phyloP scores from a whole-genome alignment of 2,888 invertebrate species.

The Cheilosia urbana region DNA sequence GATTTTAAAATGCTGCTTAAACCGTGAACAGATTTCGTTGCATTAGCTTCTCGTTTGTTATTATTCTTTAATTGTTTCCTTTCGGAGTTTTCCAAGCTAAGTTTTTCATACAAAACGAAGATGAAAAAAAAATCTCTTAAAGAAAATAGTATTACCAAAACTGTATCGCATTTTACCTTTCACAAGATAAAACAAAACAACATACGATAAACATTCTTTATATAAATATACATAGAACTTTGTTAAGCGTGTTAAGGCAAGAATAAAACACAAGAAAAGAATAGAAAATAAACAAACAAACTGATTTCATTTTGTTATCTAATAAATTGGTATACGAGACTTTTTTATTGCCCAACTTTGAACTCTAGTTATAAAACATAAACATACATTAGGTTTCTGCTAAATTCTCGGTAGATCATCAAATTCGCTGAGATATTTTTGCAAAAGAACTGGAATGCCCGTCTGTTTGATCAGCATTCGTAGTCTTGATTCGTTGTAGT shows the following conservation, averaged over 20 bases:
- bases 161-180: constrained; percentile 52
- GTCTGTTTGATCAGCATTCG: constrained; percentile 79
- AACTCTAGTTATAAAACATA: constrained; percentile 51
- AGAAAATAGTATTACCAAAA: constrained; percentile 67
- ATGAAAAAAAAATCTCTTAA: constrained; percentile 35
- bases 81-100: constrained; percentile 26
- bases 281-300: constrained; percentile 31
- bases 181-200: constrained; percentile 19
- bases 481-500: constrained; percentile 79
- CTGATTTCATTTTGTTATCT: constrained; percentile 34
- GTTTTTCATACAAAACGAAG: constrained; percentile 15
- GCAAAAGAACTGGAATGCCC: constrained; percentile 80
- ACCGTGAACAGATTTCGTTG: constrained; percentile 76
- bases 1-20: constrained; percentile 82
- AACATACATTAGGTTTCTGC: constrained; percentile 12
- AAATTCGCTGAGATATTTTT: constrained; percentile 80
- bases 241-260: constrained; percentile 68
- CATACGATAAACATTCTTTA: constrained; percentile 40
- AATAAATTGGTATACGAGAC: constrained; percentile 46
- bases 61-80: constrained; percentile 39
- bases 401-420: constrained; percentile 79
- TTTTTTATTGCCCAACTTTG: constrained; percentile 63
- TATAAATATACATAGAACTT: constrained; percentile 58
- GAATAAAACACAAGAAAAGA: constrained; percentile 39
- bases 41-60: constrained; percentile 20